Evolutionary conservation across 2,797 vertebrate genomes (phyloP).

Genomic region (Galaxias olidus): DNA sequence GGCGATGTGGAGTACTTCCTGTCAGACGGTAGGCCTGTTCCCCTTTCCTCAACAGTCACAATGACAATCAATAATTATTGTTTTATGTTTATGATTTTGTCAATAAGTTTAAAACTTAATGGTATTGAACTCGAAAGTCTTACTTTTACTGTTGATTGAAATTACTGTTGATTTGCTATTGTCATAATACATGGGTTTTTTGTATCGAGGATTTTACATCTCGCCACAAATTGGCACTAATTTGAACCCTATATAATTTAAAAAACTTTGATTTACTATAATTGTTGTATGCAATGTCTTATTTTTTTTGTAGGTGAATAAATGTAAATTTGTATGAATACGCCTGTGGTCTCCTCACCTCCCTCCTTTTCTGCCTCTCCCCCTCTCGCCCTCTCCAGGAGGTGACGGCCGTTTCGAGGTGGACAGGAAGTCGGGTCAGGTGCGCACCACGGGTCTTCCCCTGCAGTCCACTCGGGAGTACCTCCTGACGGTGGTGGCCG

Average conservation of each 20-base stretch:
- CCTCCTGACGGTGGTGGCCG: slow-evolving; percentile 80
- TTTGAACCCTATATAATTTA: too few species aligned
- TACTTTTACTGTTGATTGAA: too few species aligned
- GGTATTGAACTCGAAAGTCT: too few species aligned
- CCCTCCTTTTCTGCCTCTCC: background rate
- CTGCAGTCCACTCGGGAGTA: slow-evolving; percentile 82
- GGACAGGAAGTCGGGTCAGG: slow-evolving; percentile 82
- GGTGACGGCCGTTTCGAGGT: slow-evolving; percentile 85
- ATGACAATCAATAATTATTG: background rate
- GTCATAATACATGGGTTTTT: too few species aligned
- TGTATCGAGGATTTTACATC: too few species aligned
- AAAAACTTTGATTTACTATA: background rate
- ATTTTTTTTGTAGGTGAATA: too few species aligned
- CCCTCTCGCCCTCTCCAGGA: slow-evolving; percentile 59
- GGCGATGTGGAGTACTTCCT: slow-evolving; percentile 88
- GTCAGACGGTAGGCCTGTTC: slow-evolving; percentile 76
- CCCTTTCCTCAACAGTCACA: background rate
- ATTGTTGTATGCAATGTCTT: background rate
- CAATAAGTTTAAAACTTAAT: too few species aligned
- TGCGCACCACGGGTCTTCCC: slow-evolving; percentile 82
- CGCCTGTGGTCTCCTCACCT: too few species aligned
- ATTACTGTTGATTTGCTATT: too few species aligned
- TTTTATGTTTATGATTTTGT: background rate
- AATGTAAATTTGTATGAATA: too few species aligned
- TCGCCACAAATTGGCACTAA: too few species aligned